phyloP scores from a whole-genome alignment of 2,113 vertebrate genomes.

The Siniperca knerii region DNA sequence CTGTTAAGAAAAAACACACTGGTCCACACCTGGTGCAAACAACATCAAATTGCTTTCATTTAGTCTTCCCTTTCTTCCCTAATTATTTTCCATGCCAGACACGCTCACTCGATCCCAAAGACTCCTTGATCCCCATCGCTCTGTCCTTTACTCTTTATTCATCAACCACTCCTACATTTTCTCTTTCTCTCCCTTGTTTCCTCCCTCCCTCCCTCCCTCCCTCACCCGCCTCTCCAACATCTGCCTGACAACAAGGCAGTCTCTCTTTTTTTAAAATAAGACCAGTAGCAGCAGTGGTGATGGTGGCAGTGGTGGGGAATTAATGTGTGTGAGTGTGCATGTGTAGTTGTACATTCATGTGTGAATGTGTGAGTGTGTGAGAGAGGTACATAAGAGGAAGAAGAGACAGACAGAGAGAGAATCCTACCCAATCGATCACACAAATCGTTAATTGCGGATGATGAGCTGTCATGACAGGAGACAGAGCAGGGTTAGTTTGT shows the following conservation, averaged over 20 bases:
- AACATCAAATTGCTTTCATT: constrained; percentile 48
- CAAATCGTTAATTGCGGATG: constrained; percentile 51
- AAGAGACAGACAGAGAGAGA: constrained; percentile 13
- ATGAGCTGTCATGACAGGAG: constrained; percentile 66
- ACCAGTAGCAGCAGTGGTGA: constrained; percentile 46
- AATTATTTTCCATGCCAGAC: constrained; percentile 9
- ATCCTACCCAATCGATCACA: constrained; percentile 25
- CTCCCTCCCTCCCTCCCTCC: constrained; percentile 39
- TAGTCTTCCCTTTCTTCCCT: constrained; percentile 4
- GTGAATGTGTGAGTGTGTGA: not conserved
- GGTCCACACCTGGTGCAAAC: constrained; percentile 49
- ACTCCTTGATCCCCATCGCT: constrained; percentile 54
- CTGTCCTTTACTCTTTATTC: constrained; percentile 59
- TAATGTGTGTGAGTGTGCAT: constrained; percentile 14
- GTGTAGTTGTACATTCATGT: not conserved
- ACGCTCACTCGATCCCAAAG: constrained; percentile 16
- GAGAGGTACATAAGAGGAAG: constrained; percentile 1
- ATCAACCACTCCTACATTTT: constrained; percentile 57
- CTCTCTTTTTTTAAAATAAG: constrained; percentile 50
- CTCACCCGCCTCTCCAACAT: constrained; percentile 67
- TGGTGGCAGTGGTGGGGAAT: constrained; percentile 41
- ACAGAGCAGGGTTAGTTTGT: constrained; percentile 52
- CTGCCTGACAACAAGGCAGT: constrained; percentile 85
- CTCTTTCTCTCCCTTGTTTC: constrained; percentile 51
- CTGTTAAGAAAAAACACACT: constrained; percentile 31